Base-by-base conservation (phyloP, 2,888 invertebrate genomes). In the Heterodera filipjevi region DNA sequence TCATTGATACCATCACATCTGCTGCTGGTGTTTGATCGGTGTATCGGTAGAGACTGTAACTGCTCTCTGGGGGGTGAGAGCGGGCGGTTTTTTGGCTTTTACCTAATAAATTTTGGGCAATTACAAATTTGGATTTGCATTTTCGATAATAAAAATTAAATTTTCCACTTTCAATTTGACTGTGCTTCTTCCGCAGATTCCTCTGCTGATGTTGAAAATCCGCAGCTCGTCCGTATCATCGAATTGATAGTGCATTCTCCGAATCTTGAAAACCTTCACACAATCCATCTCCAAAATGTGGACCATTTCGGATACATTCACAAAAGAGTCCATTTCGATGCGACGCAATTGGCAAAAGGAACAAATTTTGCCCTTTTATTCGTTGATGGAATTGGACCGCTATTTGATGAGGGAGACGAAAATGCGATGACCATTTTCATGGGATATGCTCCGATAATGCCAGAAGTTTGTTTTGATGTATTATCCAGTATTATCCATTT, bases 321-420 rank as follows among this genome's bases (percentile, higher is more conserved):
- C n/a, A n/a, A 59, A 22, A 59, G 59, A 8, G n/a, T 59, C 6
- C n/a, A 59, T 59, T 59, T 59, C 27, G 27, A 59, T 59, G n/a
- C 27, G 5, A 3, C 8, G n/a, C n/a, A 59, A 59, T 27, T 59
- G n/a, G n/a, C n/a, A 59, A 59, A 59, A 6, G 8, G 1, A 59
- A n/a, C 59, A 59, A 59, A 59, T 59, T 59, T n/a, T 59, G 59
- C 59, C 59, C n/a, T 59, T 59, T 59, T 59, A 59, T 59, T 59
- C 5, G 59, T 27, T 0, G 59, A 59, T 3, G 59, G 59, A 59
- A 27, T n/a, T n/a, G 59, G 59, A n/a, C 59, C n/a, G n/a, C 59
- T 5, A 59, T 6, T 0, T 53, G 53, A 53, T 12, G 16, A 16
- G 5, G 27, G 8, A 0, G n/a, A 59, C 22, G 59, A 59, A 27